Evolutionary conservation across 2,797 vertebrate genomes (phyloP).

Genomic region (Spondyliosoma cantharus): DNA sequence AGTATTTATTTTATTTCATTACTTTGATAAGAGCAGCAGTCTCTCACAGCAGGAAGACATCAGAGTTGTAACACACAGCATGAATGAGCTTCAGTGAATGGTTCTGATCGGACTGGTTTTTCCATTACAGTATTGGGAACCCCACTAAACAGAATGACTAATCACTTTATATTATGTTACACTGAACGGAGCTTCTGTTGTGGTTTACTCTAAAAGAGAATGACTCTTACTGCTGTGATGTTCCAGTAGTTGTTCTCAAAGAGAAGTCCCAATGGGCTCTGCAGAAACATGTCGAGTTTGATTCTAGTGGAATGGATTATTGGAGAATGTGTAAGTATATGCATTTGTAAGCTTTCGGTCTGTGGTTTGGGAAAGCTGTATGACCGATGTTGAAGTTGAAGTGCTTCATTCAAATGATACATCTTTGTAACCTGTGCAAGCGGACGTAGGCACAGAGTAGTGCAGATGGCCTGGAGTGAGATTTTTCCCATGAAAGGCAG

Average conservation of each 20-base stretch:
- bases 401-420: conserved; percentile 20
- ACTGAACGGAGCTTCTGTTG: conserved; percentile 18
- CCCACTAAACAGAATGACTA: conserved; percentile 30
- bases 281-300: conserved; percentile 22
- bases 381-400: conserved; percentile 25
- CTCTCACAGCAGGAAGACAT: conserved; percentile 29
- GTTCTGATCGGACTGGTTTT: conserved; percentile 28
- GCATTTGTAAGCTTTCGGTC: background rate
- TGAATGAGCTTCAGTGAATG: conserved; percentile 13
- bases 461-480: conserved; percentile 38
- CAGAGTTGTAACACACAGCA: conserved; percentile 15
- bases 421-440: conserved; percentile 40
- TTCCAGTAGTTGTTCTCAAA: conserved; percentile 22
- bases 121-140: conserved; percentile 14
- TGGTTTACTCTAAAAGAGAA: conserved; percentile 31
- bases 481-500: conserved; percentile 54
- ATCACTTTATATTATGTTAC: conserved; percentile 34
- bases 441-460: conserved; percentile 31
- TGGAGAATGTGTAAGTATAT: conserved; percentile 4
- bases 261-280: conserved; percentile 2
- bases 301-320: conserved; percentile 21
- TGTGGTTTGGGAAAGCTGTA: conserved; percentile 6
- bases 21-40: conserved; percentile 14
- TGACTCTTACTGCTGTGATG: conserved; percentile 22
- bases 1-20: conserved; percentile 11